Evolutionary conservation across 1,140 invertebrate genomes (phyloP).

Genomic region (Lethrus apterus): DNA sequence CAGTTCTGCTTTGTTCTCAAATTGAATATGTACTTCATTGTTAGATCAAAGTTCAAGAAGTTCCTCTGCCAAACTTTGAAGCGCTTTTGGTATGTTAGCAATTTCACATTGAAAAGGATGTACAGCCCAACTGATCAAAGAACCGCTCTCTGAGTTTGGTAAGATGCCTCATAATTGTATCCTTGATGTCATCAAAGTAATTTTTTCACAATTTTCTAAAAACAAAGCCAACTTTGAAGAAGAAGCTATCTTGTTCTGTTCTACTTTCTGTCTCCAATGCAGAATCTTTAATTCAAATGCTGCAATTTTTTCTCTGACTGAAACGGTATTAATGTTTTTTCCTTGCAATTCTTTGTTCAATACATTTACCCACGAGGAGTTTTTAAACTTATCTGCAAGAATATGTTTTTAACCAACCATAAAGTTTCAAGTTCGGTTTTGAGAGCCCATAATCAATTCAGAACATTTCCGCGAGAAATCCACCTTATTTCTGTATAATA

Average conservation of each 20-base stretch:
- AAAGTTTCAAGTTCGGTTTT: conserved; percentile 23
- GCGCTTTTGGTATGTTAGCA: conserved; percentile 16
- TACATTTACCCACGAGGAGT: conserved; percentile 22
- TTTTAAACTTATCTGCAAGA: conserved; percentile 27
- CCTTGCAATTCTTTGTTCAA: conserved; percentile 20
- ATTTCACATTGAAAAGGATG: conserved; percentile 24
- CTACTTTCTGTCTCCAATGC: no score
- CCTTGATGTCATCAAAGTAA: conserved; percentile 20
- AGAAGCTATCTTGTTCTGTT: conserved; percentile 17
- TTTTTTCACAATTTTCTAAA: conserved; percentile 20
- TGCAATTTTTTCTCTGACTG: no score
- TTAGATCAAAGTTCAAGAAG: no score
- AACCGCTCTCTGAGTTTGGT: no score
- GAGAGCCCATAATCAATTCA: conserved; percentile 21
- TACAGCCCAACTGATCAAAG: conserved; percentile 22
- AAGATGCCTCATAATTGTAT: conserved; percentile 20
- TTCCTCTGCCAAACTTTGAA: no score
- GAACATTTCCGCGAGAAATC: no score
- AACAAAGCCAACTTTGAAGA: conserved; percentile 21
- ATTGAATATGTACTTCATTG: no score
- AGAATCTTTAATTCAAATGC: no score
- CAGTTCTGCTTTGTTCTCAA: no score
- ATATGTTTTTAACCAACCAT: conserved; percentile 26
- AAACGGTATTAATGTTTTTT: no score
- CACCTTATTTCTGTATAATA: conserved; percentile 32